phyloP scores from a whole-genome alignment of 2,888 invertebrate genomes.

The Tineola bisselliella region DNA sequence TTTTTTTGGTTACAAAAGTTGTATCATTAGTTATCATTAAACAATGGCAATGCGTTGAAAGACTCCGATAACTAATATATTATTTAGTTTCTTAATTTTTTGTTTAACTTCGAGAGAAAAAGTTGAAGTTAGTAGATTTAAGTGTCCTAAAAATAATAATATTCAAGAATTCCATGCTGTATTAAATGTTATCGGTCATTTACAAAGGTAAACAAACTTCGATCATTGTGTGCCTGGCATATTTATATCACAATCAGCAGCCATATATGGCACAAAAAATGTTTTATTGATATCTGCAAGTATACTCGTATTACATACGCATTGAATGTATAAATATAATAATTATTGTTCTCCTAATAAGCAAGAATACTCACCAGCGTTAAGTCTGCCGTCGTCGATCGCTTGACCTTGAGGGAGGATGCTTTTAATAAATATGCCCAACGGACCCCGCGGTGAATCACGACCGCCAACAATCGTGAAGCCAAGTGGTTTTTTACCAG shows the following conservation, averaged over 20 bases:
- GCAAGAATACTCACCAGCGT: slow-evolving; percentile 71
- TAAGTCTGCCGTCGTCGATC: slow-evolving; percentile 82
- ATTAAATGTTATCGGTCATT: background rate
- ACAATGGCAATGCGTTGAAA: background rate
- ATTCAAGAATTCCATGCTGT: slow-evolving; percentile 9
- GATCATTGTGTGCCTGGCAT: background rate
- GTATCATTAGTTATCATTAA: background rate
- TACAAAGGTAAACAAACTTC: slow-evolving; percentile 1
- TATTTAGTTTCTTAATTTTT: background rate
- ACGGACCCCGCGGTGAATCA: slow-evolving; percentile 84
- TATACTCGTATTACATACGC: background rate
- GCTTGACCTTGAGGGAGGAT: slow-evolving; percentile 86
- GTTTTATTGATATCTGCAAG: slow-evolving; percentile 2
- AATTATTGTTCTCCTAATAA: background rate
- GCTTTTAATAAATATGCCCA: slow-evolving; percentile 88
- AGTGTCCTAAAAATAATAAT: slow-evolving; percentile 15
- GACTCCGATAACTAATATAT: background rate
- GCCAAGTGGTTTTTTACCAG: slow-evolving; percentile 85
- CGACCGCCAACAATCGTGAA: slow-evolving; percentile 90
- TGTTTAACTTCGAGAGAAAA: background rate
- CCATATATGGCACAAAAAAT: slow-evolving; percentile 10
- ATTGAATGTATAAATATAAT: background rate
- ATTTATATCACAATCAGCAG: slow-evolving; percentile 8
- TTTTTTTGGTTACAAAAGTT: background rate
- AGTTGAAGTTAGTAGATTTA: background rate